Percentiles rank a stretch among this genome's conserved stretches.
Conservation (phyloP, 2,797 vertebrate species). For the Scleropages formosus region DNA sequence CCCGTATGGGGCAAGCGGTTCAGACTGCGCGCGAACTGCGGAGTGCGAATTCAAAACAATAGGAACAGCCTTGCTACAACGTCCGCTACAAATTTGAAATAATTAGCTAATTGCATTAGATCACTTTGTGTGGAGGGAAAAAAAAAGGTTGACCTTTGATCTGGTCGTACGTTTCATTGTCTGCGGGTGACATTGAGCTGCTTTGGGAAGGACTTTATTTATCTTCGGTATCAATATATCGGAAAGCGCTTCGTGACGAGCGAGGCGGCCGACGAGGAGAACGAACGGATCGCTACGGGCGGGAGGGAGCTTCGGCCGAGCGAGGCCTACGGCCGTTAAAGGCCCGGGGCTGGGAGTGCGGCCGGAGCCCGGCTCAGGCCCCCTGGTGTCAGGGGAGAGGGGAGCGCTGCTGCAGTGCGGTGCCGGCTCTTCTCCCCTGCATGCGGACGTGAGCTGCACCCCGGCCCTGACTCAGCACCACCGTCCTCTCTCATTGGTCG, state of each 20-base stretch:
- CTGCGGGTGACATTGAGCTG: slow-evolving; percentile 38
- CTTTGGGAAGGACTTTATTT: slow-evolving; percentile 30
- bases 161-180: slow-evolving; percentile 58
- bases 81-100: slow-evolving; percentile 34
- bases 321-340: slow-evolving; percentile 44
- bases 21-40: too few relatives aligned
- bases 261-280: slow-evolving; percentile 9
- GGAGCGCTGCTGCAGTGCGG: slow-evolving; percentile 72
- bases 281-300: neutral
- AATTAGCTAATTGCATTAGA: slow-evolving; percentile 56
- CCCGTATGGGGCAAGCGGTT: too few relatives aligned
- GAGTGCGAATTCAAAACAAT: neutral
- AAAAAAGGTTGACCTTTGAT: slow-evolving; percentile 53
- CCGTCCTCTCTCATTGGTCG: slow-evolving; percentile 70
- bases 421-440: slow-evolving; percentile 70
- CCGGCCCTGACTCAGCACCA: slow-evolving; percentile 83
- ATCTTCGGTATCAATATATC: slow-evolving; percentile 16
- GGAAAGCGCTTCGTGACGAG: slow-evolving; percentile 1
- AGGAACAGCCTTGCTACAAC: neutral
- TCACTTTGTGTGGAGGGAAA: slow-evolving; percentile 53
- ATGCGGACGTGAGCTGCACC: slow-evolving; percentile 74
- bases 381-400: slow-evolving; percentile 53
- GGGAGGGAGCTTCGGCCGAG: neutral
- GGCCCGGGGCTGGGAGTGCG: slow-evolving; percentile 49
- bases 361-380: slow-evolving; percentile 50